These are phyloP conservation scores for Oryzias javanicus DNA, from an alignment of 2,113 vertebrate species.

Conservation along the genomic window DNA sequence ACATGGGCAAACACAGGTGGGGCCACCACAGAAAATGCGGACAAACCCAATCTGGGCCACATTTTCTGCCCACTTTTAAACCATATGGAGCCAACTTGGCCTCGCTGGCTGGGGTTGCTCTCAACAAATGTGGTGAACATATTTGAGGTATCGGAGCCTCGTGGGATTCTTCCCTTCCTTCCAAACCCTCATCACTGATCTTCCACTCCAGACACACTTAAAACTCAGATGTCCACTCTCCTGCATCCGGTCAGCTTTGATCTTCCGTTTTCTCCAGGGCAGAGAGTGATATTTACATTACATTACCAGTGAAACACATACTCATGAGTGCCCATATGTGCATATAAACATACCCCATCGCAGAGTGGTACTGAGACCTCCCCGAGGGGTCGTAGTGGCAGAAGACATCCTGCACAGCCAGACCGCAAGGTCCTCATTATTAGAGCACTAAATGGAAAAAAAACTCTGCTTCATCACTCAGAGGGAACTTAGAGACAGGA, in stretches of 20 bases:
- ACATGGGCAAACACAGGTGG: no score
- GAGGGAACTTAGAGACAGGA: constrained; percentile 29
- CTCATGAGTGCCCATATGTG: constrained; percentile 33
- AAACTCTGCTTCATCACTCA: constrained; percentile 36
- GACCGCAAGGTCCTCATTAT: constrained; percentile 50
- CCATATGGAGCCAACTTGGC: no score
- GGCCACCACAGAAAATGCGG: no score
- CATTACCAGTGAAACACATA: constrained; percentile 51
- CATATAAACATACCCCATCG: constrained; percentile 40
- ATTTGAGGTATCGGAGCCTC: no score
- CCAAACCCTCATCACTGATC: constrained; percentile 41
- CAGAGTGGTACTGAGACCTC: constrained; percentile 60
- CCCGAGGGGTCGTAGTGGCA: constrained; percentile 52
- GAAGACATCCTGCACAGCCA: constrained; percentile 57
- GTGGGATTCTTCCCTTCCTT: constrained; percentile 4
- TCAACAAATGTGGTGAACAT: no score
- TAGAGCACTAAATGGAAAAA: constrained; percentile 49
- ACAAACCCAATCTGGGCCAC: no score
- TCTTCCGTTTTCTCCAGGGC: constrained; percentile 58
- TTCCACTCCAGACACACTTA: constrained; percentile 32
- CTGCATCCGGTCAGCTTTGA: constrained; percentile 45
- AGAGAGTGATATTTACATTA: constrained; percentile 62
- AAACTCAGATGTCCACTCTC: constrained; percentile 18
- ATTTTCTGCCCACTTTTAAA: no score
- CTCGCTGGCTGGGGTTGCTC: no score